These are phyloP conservation scores for Hippopotamyrus pictus DNA, from an alignment of 2,797 vertebrate species.

Conservation along the genomic window DNA sequence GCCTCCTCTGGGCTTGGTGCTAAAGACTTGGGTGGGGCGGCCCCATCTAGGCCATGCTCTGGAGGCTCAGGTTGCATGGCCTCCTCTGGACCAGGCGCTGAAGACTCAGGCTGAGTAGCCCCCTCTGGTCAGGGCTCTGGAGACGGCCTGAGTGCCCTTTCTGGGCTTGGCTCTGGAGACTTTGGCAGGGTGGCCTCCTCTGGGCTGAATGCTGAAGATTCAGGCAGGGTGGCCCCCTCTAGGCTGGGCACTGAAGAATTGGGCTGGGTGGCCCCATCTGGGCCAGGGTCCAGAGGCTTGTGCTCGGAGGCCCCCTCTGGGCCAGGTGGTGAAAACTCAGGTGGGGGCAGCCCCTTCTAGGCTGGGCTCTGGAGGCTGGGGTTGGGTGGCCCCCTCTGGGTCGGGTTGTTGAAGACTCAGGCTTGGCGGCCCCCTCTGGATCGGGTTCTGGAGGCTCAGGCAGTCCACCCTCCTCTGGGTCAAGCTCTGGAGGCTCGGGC, in stretches of 20 bases:
- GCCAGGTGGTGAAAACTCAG: not conserved
- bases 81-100: not conserved
- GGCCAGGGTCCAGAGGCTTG: not conserved
- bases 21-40: not conserved
- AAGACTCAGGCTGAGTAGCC: not conserved
- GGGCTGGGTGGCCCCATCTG: not conserved
- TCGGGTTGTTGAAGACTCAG: not conserved
- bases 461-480: too few species aligned
- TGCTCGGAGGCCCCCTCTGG: not conserved
- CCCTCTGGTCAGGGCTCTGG: not conserved
- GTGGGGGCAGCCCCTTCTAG: too few species aligned
- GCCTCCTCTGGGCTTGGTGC: not conserved
- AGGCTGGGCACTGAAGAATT: too few species aligned
- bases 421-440: not conserved
- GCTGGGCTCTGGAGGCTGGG: not conserved
- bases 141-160: not conserved
- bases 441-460: too few species aligned
- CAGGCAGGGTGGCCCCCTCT: not conserved
- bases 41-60: not conserved
- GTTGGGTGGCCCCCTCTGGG: not conserved
- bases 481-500: not conserved
- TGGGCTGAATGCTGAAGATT: too few species aligned
- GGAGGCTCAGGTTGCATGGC: not conserved
- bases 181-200: too few species aligned
- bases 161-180: not conserved